Conservation (phyloP, 1,140 invertebrate genomes). For the Potamilus streckersoni region DNA sequence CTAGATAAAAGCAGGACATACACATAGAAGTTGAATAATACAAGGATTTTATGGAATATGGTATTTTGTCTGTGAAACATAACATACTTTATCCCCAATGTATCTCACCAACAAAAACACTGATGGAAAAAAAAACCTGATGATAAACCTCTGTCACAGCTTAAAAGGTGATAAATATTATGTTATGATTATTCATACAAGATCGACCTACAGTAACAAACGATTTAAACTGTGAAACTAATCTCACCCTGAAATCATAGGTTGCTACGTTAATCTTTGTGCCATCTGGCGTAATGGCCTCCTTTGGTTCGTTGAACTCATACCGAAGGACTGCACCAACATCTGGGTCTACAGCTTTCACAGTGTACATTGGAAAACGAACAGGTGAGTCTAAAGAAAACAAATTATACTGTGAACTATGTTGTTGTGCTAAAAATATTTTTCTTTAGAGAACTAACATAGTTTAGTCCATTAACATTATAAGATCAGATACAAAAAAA, state of each 20-base stretch:
- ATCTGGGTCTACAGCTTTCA: conserved; percentile 18
- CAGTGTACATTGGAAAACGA: conserved; percentile 1
- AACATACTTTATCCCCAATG: no score
- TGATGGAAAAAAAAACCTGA: not conserved
- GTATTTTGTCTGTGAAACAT: no score
- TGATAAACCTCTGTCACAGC: not conserved
- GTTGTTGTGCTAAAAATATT: no score
- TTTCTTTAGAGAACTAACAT: no score
- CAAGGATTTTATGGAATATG: no score
- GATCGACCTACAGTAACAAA: no score
- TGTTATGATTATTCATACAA: not conserved
- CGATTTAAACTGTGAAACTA: not conserved
- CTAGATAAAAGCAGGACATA: no score
- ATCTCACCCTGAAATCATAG: conserved; percentile 23
- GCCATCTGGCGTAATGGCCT: conserved; percentile 18
- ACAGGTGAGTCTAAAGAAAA: conserved; percentile 4
- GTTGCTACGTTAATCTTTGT: conserved; percentile 1
- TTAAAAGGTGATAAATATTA: not conserved
- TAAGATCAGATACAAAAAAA: no score
- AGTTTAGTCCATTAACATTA: no score
- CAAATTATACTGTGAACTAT: no score
- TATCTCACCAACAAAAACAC: no score
- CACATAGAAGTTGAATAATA: no score
- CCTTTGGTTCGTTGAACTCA: conserved; percentile 5
- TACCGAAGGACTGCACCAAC: conserved; percentile 10